Evolutionary conservation across 1,140 invertebrate genomes (phyloP), one percentile per base, ranked within the genome.

Genomic region (Ditylenchus dipsaci): DNA sequence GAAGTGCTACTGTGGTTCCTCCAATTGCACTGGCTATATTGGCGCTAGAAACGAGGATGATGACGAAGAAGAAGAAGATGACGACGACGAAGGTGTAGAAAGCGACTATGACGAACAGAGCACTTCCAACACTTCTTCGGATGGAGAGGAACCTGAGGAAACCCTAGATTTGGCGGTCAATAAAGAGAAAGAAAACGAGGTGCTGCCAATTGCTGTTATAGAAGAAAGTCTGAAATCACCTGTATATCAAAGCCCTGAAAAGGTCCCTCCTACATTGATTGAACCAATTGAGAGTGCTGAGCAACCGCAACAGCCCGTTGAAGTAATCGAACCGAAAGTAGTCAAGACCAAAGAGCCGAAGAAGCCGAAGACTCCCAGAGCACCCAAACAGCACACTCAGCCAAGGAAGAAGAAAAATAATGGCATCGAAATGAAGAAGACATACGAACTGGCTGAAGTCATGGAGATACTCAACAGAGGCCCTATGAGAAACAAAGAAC

Each of bases 11-110:
- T 74, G 72, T 66, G 72, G 65, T 1, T 74, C 71, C 19, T 7
- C 59, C 7, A 74, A 74, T 58, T 74, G 72, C n/a, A 76, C 65
- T 1, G 72, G 72, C 11, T 75, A 45, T 61, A 74, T 74, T 63
- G 72, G 72, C 13, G 68, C 42, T 13, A 67, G 43, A 5, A 67
- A 45, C 11, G 47, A 63, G 29, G 72, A 60, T 19, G 72, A 76
- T 42, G 67, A 53, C 23, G 72, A 67, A n/a, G 72, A 73, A 38
- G 73, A 73, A 23, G 72, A 38, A n/a, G 72, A 73, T 21, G 73
- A 73, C 17, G 72, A 38, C 1, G 72, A 73, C n/a, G 19, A 23
- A n/a, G 53, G 17, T 60, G 64, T 19, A 17, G 71, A 71, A 53
- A 69, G 23, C 27, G 68, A 71, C 17, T 53, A 26, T 29, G 33